These are phyloP conservation scores for Amazona finschi DNA, from an alignment of 2,797 vertebrate genomes.

Conservation along the genomic window DNA sequence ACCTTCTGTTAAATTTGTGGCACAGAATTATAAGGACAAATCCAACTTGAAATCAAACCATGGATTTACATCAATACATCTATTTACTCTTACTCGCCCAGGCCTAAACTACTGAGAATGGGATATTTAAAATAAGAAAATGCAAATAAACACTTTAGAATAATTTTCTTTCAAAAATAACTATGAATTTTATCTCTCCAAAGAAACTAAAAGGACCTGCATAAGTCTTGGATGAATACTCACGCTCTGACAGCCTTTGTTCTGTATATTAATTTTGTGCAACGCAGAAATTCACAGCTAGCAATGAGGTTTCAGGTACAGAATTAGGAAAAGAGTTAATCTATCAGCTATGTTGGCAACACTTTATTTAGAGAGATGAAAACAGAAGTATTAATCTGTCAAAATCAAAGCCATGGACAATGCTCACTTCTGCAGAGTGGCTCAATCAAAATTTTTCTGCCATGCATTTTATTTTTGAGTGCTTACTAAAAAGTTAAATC, in stretches of 20 bases:
- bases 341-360: slow-evolving; percentile 12
- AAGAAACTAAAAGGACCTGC: not conserved
- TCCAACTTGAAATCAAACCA: slow-evolving; percentile 68
- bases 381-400: slow-evolving; percentile 36
- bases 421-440: not conserved
- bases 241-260: not conserved
- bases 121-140: slow-evolving; percentile 24
- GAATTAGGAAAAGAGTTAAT: slow-evolving; percentile 16
- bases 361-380: not conserved
- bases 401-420: slow-evolving; percentile 30
- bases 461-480: not conserved
- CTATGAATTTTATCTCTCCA: not conserved
- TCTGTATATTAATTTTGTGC: not conserved
- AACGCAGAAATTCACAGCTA: not conserved
- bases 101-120: not conserved
- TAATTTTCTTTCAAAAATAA: not conserved
- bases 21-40: slow-evolving; percentile 48
- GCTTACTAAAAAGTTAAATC: not conserved
- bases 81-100: slow-evolving; percentile 37
- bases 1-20: slow-evolving; percentile 75
- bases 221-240: not conserved
- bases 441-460: not conserved
- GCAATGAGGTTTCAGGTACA: not conserved
- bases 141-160: not conserved
- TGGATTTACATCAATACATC: slow-evolving; percentile 39